phyloP scores from a whole-genome alignment of 2,113 vertebrate genomes.

The Sebastes schlegelii region DNA sequence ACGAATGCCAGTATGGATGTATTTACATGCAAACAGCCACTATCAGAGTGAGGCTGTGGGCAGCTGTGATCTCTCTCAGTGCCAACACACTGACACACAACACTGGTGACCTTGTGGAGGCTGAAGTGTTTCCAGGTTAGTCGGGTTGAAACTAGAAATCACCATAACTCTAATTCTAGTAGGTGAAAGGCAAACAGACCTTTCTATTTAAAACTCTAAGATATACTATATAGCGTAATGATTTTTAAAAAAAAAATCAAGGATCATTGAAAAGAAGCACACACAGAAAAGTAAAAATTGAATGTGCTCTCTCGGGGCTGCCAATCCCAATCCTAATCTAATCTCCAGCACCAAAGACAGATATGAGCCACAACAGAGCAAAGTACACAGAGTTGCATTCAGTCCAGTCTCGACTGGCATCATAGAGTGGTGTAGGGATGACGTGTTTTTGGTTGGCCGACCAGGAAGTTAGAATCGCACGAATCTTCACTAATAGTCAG shows the following conservation, averaged over 20 bases:
- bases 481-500: no score
- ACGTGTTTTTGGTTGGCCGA: no score
- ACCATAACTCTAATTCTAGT: neutral
- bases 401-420: neutral
- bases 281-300: neutral
- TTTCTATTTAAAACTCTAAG: neutral
- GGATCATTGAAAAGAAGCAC: neutral
- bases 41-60: slow-evolving; percentile 27
- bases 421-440: neutral
- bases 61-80: slow-evolving; percentile 14
- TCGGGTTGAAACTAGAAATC: neutral
- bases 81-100: slow-evolving; percentile 12
- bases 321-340: slow-evolving; percentile 63
- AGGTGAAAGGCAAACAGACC: neutral
- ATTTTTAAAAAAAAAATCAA: neutral
- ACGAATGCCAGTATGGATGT: slow-evolving; percentile 17
- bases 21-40: slow-evolving; percentile 74
- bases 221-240: neutral
- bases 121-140: slow-evolving; percentile 11
- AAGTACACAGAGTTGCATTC: slow-evolving; percentile 44
- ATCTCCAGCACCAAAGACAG: slow-evolving; percentile 48
- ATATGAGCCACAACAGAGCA: slow-evolving; percentile 74
- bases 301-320: slow-evolving; percentile 13
- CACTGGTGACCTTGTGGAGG: slow-evolving; percentile 21
- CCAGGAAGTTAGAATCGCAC: no score